Base-by-base conservation (phyloP, 2,113 vertebrate species). In the Platysternon megacephalum region DNA sequence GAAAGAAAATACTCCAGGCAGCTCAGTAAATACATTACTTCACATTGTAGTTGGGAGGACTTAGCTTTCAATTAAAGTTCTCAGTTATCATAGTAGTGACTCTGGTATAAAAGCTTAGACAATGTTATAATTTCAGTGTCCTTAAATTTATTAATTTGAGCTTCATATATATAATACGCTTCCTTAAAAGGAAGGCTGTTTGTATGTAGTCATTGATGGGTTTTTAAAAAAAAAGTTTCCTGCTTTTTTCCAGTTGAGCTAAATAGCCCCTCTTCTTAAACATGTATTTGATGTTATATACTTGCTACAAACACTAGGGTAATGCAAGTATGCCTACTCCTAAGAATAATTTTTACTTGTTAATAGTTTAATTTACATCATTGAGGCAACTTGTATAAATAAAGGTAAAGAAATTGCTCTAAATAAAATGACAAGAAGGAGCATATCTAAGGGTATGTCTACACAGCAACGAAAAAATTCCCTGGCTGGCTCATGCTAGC, bases 131-230 rank as follows among this genome's bases (percentile, higher is more conserved):
- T 51, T 21, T 35, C 78, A 91, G 83, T 49, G 65, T 91, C 76
- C 22, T 1, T 12, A 55, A 39, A 35, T 79, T 51, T n/a, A 55
- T 76, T 61, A 28, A 3, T 61, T 84, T 87, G 22, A 46, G 68
- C 53, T 3, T 46, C 14, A 65, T 35, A 35, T 35, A 19, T 0
- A 0, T 46, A 28, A 68, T 53, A 56, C 19, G 1, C 0, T 55
- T 93, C 79, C 52, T 48, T 48, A 80, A 56, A 12, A 56, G 84
- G 48, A 91, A 85, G 6, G 39, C 55, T 56, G 22, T 35, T 21
- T 1, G 1, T 35, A 24, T 35, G 22, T 16, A 65, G 32, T 35
- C 28, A 65, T 1, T 22, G 53, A 24, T 32, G 28, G 58, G 6
- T 65, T 29, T 65, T 29, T 16, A 13, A 65, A 55, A 16, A 4